These are phyloP conservation scores for Limnothrissa miodon DNA, from an alignment of 2,113 vertebrate species.

Conservation along the genomic window DNA sequence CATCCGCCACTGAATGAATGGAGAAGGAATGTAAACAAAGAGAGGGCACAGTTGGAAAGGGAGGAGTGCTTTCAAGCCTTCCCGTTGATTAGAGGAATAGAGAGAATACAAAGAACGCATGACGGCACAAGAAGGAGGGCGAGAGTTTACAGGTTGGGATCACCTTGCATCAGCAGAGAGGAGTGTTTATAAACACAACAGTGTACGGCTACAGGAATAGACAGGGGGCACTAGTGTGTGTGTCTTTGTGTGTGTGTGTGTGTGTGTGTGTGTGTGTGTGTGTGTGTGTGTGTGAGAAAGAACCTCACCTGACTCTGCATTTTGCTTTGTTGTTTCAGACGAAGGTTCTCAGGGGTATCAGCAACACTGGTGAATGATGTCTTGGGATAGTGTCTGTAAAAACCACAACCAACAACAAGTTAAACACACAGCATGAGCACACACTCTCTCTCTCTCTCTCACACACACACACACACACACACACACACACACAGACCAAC, in stretches of 20 bases:
- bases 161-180: neutral
- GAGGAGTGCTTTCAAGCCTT: neutral
- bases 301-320: slow-evolving; percentile 89
- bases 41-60: neutral
- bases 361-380: slow-evolving; percentile 92
- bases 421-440: neutral
- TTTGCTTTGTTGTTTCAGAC: slow-evolving; percentile 94
- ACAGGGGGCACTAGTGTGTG: neutral
- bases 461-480: slow-evolving; percentile 17
- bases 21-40: neutral
- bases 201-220: neutral
- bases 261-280: neutral
- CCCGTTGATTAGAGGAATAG: neutral
- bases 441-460: slow-evolving; percentile 18
- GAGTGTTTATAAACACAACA: neutral
- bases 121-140: neutral
- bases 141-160: neutral
- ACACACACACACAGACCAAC: neutral
- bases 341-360: slow-evolving; percentile 95
- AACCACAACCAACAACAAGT: neutral
- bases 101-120: neutral
- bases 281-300: neutral
- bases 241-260: neutral
- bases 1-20: neutral
- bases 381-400: slow-evolving; percentile 79